These are phyloP conservation scores for Passer domesticus DNA, from an alignment of 2,113 vertebrate genomes.

Conservation along the genomic window DNA sequence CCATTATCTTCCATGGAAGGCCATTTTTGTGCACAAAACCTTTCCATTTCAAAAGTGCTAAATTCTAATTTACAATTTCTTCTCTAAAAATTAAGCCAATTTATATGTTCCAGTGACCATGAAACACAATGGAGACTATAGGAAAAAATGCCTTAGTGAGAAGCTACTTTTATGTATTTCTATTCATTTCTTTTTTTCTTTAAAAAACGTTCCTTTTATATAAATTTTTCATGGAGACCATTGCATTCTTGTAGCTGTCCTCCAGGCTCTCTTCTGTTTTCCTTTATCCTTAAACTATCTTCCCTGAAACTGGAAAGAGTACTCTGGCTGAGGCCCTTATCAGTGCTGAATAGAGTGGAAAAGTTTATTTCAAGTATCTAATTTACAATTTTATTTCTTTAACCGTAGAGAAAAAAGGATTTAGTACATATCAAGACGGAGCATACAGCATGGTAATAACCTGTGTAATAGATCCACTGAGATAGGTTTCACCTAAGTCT, in stretches of 20 bases:
- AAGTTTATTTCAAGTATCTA: conserved; percentile 1
- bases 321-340: not conserved
- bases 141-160: not conserved
- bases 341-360: not conserved
- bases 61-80: not conserved
- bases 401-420: not conserved
- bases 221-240: not conserved
- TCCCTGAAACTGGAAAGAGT: not conserved
- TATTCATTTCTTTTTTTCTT: not conserved
- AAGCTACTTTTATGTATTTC: not conserved
- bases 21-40: not conserved
- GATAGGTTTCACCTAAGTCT: not conserved
- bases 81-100: not conserved
- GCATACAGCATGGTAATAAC: not conserved
- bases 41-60: not conserved
- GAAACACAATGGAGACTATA: not conserved
- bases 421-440: not conserved
- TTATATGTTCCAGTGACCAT: not conserved
- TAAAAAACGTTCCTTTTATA: not conserved
- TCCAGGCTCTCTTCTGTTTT: not conserved
- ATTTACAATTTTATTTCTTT: conserved; percentile 22
- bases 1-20: not conserved
- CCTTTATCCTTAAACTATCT: conserved; percentile 10
- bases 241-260: not conserved
- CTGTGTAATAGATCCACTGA: not conserved